These are phyloP conservation scores for Acestrorhynchus altus DNA, from an alignment of 2,797 vertebrate genomes.

Conservation along the genomic window DNA sequence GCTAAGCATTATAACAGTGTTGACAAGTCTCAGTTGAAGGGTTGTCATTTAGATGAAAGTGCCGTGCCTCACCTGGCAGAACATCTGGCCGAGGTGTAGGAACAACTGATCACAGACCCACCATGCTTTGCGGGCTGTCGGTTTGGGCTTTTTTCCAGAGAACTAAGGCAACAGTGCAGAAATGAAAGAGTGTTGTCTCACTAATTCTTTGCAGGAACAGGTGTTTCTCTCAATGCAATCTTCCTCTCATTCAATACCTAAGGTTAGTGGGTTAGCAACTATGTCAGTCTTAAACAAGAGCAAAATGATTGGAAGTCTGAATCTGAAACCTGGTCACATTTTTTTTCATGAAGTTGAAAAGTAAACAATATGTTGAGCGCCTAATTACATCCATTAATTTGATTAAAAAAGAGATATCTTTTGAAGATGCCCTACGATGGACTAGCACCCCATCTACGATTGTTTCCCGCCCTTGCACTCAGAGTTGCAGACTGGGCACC, in stretches of 20 bases:
- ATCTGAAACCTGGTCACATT: too few relatives aligned
- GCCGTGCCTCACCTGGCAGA: slow-evolving; percentile 70
- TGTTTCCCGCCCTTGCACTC: too few relatives aligned
- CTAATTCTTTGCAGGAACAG: slow-evolving; percentile 18
- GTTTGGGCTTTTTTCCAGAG: neutral
- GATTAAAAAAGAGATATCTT: too few relatives aligned
- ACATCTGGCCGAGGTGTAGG: slow-evolving; percentile 70
- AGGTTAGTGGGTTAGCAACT: neutral
- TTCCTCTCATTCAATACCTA: neutral
- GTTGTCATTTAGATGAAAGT: slow-evolving; percentile 78
- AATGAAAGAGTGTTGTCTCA: slow-evolving; percentile 18
- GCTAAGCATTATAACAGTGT: slow-evolving; percentile 52
- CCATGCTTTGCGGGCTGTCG: slow-evolving; percentile 8
- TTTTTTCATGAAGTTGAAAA: too few relatives aligned
- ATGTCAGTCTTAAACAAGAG: neutral
- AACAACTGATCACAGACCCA: slow-evolving; percentile 48
- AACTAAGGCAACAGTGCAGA: neutral
- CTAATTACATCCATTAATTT: too few relatives aligned
- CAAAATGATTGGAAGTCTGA: neutral
- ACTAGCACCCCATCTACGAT: too few relatives aligned
- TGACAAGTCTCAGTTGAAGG: slow-evolving; percentile 68
- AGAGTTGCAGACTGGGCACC: too few relatives aligned
- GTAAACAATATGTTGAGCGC: too few relatives aligned
- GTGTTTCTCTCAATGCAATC: slow-evolving; percentile 5
- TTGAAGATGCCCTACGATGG: too few relatives aligned